Evolutionary conservation across 2,113 vertebrate species (phyloP), one percentile per base, ranked within the genome.

Genomic region (Microcebus jonahi): DNA sequence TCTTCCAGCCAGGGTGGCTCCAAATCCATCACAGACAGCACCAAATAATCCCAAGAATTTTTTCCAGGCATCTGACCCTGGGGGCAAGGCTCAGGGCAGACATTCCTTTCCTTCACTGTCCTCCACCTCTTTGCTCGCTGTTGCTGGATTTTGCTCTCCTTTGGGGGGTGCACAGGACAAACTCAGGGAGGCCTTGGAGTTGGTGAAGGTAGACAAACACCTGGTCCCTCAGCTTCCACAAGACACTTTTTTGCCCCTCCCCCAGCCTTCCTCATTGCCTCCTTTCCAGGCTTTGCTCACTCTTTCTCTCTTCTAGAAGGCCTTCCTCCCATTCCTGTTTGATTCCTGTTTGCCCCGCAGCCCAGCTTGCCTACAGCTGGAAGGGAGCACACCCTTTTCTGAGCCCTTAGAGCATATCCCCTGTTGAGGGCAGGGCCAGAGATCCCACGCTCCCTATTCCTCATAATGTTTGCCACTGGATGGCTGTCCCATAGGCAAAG

Each of bases 21-120:
- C 97, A 96, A 57, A 90, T 96, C 84, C 94, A 87, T 96, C 90
- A 93, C 92, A 85, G 89, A 97, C 95, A 96, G 87, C 93, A 91
- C 50, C 57, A n/a, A 95, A 76, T 96, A 81, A 96, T 98, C 91
- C 95, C 79, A 97, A 96, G 96, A 97, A 98, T 97, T 95, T 96
- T 94, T 97, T 97, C 96, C 94, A 92, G 96, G 96, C 95, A 70
- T 94, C 92, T 82, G 94, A 95, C 95, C 96, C 95, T 75, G 53
- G 76, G 92, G 92, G 96, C 92, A 88, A 93, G 75, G 5, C 96
- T 93, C 9, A 1, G 87, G 92, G 87, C 84, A 92, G 93, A 91
- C 96, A 98, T 98, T 98, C 93, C 70, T 97, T 93, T 92, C n/a
- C 29, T 31, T 27, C 42, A 45, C 70, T 97, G 91, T 92, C 39